Base-by-base conservation (phyloP, 1,140 invertebrate genomes). In the Apis laboriosa region DNA sequence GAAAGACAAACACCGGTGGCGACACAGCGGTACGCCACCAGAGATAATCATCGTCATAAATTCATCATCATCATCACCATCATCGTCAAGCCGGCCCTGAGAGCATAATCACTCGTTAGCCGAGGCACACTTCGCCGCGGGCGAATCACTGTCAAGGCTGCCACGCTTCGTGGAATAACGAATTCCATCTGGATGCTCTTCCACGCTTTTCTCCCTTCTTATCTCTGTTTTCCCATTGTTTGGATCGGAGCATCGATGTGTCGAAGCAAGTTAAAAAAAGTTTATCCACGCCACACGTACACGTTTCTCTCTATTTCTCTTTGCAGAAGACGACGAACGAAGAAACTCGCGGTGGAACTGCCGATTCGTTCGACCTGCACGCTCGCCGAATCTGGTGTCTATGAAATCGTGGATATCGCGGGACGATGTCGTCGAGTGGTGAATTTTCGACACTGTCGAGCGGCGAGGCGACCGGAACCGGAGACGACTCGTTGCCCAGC, bases 361-460 rank as follows among this genome's bases (percentile, higher is more conserved):
- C 8, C 28, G 21, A 67, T 21, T 9, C 24, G 17, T 19, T 4
- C 9, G 34, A 3, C 21, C 49, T 7, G 24, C 2, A 28, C 21
- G n/a, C 24, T 63, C 77, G 24, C 55, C 4, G 79, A 9, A 15
- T 24, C 55, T 34, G 51, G 73, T 61, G 74, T 61, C 56, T 77
- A 76, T 66, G 80, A 70, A 34, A 68, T 12, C 63, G 72, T 76
- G 73, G 53, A 68, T 70, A 34, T 21, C 55, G 58, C 9, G 74
- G 11, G 64, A 82, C 64, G 71, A 93, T 93, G 92, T 93, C 92
- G 81, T 93, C 92, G 80, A 92, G 87, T 84, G 92, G 92, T 80
- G 92, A 93, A 90, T 93, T 92, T 84, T 93, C 92, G 61, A 92
- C 92, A 8, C 80, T 93, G 49, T 93, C 92, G 63, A 93, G 92